These are phyloP conservation scores for Podarcis cretensis DNA, from an alignment of 2,113 vertebrate genomes.

Conservation along the genomic window DNA sequence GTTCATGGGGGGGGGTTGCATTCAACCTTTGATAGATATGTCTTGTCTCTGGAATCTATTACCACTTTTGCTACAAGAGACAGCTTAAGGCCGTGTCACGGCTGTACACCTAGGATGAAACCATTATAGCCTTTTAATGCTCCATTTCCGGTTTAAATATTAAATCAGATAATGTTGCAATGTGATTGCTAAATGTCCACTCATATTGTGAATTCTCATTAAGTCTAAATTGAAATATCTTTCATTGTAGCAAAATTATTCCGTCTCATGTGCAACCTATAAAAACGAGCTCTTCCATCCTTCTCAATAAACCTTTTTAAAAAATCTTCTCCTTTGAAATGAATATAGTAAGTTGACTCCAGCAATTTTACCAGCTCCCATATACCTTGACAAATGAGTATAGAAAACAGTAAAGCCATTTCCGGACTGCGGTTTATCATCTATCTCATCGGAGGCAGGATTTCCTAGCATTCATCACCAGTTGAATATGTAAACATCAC, in stretches of 20 bases:
- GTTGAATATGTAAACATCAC: constrained; percentile 45
- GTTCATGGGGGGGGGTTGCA: too few relatives aligned
- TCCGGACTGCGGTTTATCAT: constrained; percentile 45
- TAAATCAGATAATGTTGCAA: background rate
- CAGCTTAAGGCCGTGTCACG: constrained; percentile 37
- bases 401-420: constrained; percentile 57
- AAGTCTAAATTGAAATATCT: background rate
- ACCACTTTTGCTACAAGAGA: background rate
- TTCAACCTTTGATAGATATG: background rate
- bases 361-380: background rate
- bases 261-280: background rate
- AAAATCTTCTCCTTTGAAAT: background rate
- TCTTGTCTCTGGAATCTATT: background rate
- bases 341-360: background rate
- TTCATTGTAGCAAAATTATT: background rate
- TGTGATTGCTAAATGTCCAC: background rate
- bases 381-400: constrained; percentile 13
- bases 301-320: background rate
- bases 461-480: constrained; percentile 70
- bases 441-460: constrained; percentile 60
- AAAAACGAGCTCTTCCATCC: background rate
- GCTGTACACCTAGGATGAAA: constrained; percentile 23
- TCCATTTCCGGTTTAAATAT: background rate
- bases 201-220: background rate
- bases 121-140: background rate